phyloP scores from a whole-genome alignment of 2,888 invertebrate species.

The Cyclophora punctaria region DNA sequence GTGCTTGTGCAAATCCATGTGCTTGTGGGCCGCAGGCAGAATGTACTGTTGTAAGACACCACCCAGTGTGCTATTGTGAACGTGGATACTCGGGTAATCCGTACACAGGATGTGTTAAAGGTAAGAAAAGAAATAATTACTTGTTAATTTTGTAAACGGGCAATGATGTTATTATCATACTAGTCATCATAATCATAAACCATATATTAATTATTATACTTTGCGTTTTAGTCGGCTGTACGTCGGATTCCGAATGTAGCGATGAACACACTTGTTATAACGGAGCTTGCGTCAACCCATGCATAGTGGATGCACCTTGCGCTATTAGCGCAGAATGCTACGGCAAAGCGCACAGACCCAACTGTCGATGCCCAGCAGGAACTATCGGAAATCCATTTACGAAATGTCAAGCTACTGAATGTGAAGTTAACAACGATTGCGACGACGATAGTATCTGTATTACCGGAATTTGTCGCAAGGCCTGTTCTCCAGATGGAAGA shows the following conservation, averaged over 20 bases:
- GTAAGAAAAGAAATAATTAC: conserved; percentile 39
- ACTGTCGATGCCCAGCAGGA: conserved; percentile 86
- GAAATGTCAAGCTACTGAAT: conserved; percentile 85
- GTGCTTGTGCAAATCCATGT: conserved; percentile 87
- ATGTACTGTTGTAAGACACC: conserved; percentile 87
- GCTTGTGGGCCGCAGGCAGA: conserved; percentile 89
- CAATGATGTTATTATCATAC: not conserved
- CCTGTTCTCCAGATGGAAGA: conserved; percentile 79
- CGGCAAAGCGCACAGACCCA: conserved; percentile 84
- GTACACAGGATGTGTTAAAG: conserved; percentile 85
- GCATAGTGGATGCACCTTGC: conserved; percentile 86
- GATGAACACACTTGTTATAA: conserved; percentile 87
- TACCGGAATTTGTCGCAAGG: conserved; percentile 83
- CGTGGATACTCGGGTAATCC: conserved; percentile 91
- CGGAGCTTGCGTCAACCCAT: conserved; percentile 87
- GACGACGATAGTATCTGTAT: conserved; percentile 83
- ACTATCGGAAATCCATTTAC: conserved; percentile 87
- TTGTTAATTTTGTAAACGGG: not conserved
- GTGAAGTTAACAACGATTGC: conserved; percentile 86
- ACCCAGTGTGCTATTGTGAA: conserved; percentile 88
- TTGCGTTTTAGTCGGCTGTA: conserved; percentile 82
- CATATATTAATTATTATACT: not conserved
- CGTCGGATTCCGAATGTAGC: conserved; percentile 87
- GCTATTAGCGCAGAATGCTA: conserved; percentile 89
- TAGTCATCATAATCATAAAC: no score